A percentile compares a stretch with the other conserved stretches of the same genome.
Conservation (phyloP, 2,113 vertebrate species). For the Acanthochromis polyacanthus region DNA sequence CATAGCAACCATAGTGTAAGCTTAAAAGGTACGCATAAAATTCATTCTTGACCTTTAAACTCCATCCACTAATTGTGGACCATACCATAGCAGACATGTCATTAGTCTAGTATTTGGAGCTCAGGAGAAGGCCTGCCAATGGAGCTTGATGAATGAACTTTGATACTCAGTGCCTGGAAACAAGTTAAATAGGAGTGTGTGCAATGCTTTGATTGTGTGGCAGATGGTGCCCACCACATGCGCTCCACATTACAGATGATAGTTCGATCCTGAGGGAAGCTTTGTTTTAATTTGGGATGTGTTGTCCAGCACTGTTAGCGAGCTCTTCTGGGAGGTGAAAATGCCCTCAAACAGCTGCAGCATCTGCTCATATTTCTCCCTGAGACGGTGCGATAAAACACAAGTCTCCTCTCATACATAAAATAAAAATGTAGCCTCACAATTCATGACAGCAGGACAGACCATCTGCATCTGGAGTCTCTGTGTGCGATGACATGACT, state of each 20-base stretch:
- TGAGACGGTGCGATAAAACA: conserved; percentile 70
- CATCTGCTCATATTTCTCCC: conserved; percentile 73
- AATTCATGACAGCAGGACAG: conserved; percentile 49
- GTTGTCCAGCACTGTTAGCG: conserved; percentile 13
- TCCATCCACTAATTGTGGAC: neutral
- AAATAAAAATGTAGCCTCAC: conserved; percentile 63
- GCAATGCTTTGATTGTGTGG: neutral
- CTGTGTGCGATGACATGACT: conserved; percentile 31
- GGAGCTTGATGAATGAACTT: neutral
- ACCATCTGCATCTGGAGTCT: conserved; percentile 48
- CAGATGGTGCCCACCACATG: neutral
- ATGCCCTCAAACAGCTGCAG: conserved; percentile 64
- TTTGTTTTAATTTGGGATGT: conserved; percentile 38
- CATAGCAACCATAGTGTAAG: too few species aligned
- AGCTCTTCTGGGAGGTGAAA: conserved; percentile 61
- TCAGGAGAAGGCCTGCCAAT: neutral
- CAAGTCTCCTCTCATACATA: conserved; percentile 61
- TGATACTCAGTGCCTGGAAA: too few species aligned
- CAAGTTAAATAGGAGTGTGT: neutral
- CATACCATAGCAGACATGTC: neutral
- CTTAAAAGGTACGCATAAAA: neutral
- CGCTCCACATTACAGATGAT: neutral
- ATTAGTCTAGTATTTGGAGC: neutral
- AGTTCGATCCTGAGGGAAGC: conserved; percentile 17
- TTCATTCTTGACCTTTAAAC: neutral